Evolutionary conservation across 2,113 vertebrate species (phyloP), one percentile per base, ranked within the genome.

Genomic region (Notothenia rossii): DNA sequence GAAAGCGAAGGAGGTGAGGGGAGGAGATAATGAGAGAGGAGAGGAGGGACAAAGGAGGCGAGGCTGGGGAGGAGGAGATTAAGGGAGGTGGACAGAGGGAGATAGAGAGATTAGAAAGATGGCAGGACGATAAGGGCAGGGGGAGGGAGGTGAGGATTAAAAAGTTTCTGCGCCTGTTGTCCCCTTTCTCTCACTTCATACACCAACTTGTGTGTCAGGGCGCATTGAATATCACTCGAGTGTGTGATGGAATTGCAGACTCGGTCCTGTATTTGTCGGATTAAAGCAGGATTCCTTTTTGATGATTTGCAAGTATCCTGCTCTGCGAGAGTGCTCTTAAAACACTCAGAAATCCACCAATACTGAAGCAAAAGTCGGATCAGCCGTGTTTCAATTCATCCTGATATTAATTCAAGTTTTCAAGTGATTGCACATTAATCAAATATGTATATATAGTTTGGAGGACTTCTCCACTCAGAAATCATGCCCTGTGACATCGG

Each of bases 21-120:
- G 85, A 82, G 81, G 76, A 88, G 84, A 73, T 88, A 87, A 92
- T 90, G 86, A 87, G 79, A 83, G 76, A 64, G 36, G 86, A 75
- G 58, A 84, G 72, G 71, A 65, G 86, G 83, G 70, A 85, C 78
- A 84, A 85, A 85, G 79, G 20, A 66, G 79, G 76, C 14, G 45
- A 78, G 77, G 64, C 54, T 51, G 71, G 71, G 53, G 83, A 78
- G 82, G 85, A 70, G 72, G 77, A 88, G 92, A 91, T 91, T 86
- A 87, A 71, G 82, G 81, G 79, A 77, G 74, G 79, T 78, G 78
- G 88, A 84, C 79, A 81, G 72, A 83, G 87, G 90, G 87, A 82
- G 89, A 92, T 81, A 80, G 84, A 90, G 85, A 88, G 87, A 92
- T 91, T 81, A 84, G 79, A 82, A 79, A 76, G 89, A 90, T 88